These are phyloP conservation scores for Dreissena rostriformis DNA, from an alignment of 1,140 invertebrate species.

Conservation along the genomic window DNA sequence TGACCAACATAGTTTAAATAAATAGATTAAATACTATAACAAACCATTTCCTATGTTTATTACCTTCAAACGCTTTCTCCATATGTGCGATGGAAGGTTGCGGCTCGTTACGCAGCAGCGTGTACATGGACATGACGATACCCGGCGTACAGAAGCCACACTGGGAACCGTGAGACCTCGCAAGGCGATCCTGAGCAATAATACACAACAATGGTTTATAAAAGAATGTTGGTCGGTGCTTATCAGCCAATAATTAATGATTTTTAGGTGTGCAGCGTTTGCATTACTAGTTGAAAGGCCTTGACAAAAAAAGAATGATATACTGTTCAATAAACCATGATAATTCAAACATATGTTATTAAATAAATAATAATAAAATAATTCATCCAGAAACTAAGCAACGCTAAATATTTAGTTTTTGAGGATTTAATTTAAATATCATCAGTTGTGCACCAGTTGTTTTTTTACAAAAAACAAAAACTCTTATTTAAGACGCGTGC, in stretches of 20 bases:
- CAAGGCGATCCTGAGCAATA: constrained; percentile 73
- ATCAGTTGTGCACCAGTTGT: too few species aligned
- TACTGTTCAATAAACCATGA: too few species aligned
- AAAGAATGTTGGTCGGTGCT: background rate
- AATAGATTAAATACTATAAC: too few species aligned
- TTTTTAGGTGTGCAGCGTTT: too few species aligned
- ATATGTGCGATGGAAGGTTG: constrained; percentile 66
- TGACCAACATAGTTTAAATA: too few species aligned
- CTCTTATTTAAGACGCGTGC: too few species aligned
- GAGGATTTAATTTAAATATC: background rate
- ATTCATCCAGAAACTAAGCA: background rate
- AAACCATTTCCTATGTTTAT: background rate
- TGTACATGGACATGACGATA: constrained; percentile 81
- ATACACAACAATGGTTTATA: background rate
- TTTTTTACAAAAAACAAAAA: too few species aligned
- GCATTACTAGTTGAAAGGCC: too few species aligned
- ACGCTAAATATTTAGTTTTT: background rate
- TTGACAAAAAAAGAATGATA: too few species aligned
- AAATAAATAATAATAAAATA: constrained; percentile 1
- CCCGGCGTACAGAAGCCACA: constrained; percentile 82
- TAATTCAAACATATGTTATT: too few species aligned
- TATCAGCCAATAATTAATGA: too few species aligned
- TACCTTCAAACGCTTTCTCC: constrained; percentile 74
- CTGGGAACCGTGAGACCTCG: constrained; percentile 79
- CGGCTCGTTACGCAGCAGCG: constrained; percentile 77